Evolutionary conservation across 2,797 vertebrate species (phyloP).

Genomic region (Carcharodon carcharias): DNA sequence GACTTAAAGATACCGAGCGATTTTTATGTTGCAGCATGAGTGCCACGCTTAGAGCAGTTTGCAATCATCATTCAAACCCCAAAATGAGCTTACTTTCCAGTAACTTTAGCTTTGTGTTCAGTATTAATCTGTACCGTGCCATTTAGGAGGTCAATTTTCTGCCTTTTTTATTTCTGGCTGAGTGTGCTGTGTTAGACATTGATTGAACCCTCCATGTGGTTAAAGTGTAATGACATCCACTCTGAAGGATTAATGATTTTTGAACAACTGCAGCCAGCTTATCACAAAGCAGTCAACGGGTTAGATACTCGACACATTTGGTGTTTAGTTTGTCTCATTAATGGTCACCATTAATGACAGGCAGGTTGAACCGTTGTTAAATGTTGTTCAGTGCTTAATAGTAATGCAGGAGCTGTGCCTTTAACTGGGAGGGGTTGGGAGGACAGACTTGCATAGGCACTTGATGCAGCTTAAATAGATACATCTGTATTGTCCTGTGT

Average conservation of each 20-base stretch:
- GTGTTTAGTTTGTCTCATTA: not conserved
- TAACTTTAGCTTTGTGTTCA: not conserved
- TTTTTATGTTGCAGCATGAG: not conserved
- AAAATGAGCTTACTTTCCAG: not conserved
- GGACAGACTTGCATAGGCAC: too few relatives aligned
- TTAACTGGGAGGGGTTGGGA: not conserved
- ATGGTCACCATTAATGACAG: not conserved
- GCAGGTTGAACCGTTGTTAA: not conserved
- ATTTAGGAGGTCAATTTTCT: not conserved
- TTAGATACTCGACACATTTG: not conserved
- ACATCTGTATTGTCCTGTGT: not conserved
- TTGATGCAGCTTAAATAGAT: not conserved
- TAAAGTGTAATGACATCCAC: not conserved
- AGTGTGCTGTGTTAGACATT: not conserved
- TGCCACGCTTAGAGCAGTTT: not conserved
- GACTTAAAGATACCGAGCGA: not conserved
- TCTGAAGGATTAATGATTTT: slow-evolving; percentile 1
- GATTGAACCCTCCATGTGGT: not conserved
- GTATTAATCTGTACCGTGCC: not conserved
- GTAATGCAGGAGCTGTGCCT: not conserved
- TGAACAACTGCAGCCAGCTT: not conserved
- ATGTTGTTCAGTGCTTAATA: not conserved
- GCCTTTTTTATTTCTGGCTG: not conserved
- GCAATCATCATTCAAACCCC: not conserved
- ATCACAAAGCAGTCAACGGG: not conserved